A percentile compares a stretch with the other conserved stretches of the same genome.
These are phyloP conservation scores for Pangasius sanitwongsei DNA, from an alignment of 2,797 vertebrate genomes.

Conservation along the genomic window DNA sequence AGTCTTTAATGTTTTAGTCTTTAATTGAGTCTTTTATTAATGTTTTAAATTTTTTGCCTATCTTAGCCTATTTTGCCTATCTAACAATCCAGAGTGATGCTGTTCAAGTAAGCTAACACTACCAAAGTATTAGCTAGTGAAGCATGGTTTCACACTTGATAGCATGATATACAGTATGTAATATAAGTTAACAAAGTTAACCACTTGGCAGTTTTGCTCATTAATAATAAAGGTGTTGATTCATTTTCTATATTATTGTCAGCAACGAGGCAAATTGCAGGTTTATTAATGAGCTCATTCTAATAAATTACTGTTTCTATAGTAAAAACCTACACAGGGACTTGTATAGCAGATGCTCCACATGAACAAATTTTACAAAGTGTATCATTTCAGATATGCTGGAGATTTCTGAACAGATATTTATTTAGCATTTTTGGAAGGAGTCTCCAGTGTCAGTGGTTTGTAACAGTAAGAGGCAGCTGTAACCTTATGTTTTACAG, in stretches of 20 bases:
- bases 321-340: neutral
- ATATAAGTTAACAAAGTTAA: neutral
- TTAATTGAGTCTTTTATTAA: too few species aligned
- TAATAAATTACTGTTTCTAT: neutral
- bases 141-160: neutral
- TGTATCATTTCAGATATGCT: neutral
- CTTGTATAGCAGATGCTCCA: neutral
- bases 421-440: neutral
- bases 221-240: neutral
- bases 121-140: neutral
- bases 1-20: too few species aligned
- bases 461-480: neutral
- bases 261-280: neutral
- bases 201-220: neutral
- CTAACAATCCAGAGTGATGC: neutral
- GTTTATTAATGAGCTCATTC: neutral
- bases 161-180: neutral
- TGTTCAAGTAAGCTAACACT: neutral
- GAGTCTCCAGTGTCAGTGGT: neutral
- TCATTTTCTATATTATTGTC: neutral
- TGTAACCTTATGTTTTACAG: neutral
- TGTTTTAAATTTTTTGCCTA: too few species aligned
- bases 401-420: neutral
- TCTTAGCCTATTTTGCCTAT: too few species aligned
- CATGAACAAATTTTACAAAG: neutral